Base-by-base conservation (phyloP, 64 coral and sea anemone species). In the Dendronephthya gigantea region DNA sequence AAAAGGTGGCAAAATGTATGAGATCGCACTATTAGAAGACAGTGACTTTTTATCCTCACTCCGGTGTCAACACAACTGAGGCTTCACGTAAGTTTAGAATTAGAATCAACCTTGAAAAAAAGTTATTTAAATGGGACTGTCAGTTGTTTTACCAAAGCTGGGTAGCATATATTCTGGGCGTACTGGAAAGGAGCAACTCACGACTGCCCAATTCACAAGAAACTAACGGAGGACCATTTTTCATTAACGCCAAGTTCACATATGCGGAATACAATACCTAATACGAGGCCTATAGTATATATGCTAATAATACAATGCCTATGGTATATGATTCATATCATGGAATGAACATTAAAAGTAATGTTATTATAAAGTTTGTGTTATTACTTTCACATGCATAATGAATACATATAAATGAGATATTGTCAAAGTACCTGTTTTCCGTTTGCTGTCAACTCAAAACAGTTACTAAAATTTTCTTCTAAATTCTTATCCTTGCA, bases 181-280 rank as follows among this genome's bases (percentile, higher is more conserved):
- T 72, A 87, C 25, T 87, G 69, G 30, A 47, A 47, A 51, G 27
- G 30, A 48, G 47, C 48, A 76, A 45, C 29, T 48, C 85, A n/a
- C n/a, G n/a, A n/a, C 19, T 32, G 69, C 65, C 58, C 85, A 68
- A 39, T 74, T 41, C 66, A 87, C 38, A 17, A 79, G 13, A 39
- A 35, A 37, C 40, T 87, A 15, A 87, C 85, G 2, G 66, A 66
- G 19, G 65, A 29, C 2, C 85, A 87, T 34, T 87, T 87, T 87
- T 65, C 69, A 12, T 39, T 87, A 19, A 56, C 32, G 49, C 85
- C 85, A 28, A 48, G 65, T 8, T 75, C 68, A 38, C 69, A 36
- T 31, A 76, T 87, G 85, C 48, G 85, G 33, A 81, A 87, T 33
- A 32, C n/a, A n/a, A n/a, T n/a, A 28, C 68, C 30, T 87, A 4